Evolutionary conservation across 2,888 invertebrate species (phyloP).

Genomic region (Antitype chi): DNA sequence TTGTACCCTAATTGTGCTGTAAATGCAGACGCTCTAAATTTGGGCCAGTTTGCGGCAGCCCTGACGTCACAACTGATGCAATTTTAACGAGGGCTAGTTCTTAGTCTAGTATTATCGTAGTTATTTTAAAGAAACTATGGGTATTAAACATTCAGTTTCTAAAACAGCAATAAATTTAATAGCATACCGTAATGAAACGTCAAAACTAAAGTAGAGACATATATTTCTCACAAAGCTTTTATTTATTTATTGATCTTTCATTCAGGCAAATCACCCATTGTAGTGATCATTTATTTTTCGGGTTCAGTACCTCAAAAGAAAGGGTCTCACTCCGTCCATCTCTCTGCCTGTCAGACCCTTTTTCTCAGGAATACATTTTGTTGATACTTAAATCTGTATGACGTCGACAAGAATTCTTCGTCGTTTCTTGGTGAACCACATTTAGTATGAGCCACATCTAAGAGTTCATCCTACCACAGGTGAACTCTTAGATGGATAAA

Average conservation of each 20-base stretch:
- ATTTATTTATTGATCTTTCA: not conserved
- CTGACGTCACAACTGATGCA: conserved; percentile 27
- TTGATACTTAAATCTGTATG: no score
- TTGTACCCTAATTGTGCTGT: conserved; percentile 12
- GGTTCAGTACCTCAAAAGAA: no score
- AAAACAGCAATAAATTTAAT: not conserved
- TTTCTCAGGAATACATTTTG: no score
- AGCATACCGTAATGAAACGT: not conserved
- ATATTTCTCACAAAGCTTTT: not conserved
- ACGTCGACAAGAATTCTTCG: no score
- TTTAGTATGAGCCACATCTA: no score
- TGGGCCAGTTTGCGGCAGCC: not conserved
- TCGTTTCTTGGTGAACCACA: no score
- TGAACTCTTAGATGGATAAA: no score
- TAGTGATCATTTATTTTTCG: no score
- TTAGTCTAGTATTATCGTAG: not conserved
- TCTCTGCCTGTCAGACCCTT: no score
- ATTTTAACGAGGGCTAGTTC: conserved; percentile 26
- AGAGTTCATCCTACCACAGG: no score
- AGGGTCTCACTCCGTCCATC: no score
- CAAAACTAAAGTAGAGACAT: not conserved
- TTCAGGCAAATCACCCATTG: no score
- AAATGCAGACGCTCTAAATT: conserved; percentile 28
- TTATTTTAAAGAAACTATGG: not conserved
- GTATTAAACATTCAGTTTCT: not conserved